Base-by-base conservation (phyloP, 1,140 invertebrate genomes). In the Monomorium pharaonis region DNA sequence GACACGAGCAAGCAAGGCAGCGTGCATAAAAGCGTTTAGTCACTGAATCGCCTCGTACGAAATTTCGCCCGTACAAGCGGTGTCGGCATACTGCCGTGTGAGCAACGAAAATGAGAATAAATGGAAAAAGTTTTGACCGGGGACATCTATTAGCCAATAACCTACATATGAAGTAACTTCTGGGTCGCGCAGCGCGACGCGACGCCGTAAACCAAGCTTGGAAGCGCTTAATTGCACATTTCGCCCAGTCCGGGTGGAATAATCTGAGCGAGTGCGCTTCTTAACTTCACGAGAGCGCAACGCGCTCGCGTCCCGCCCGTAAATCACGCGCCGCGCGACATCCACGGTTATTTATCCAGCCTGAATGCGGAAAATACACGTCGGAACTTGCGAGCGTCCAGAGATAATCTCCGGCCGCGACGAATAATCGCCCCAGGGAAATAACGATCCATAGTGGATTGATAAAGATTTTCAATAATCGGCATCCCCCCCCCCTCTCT, bases 91-190 rank as follows among this genome's bases (percentile, higher is more conserved):
- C 14, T 14, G 27, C 44, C 63, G 9, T 33, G 63, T 62, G 58
- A 33, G 67, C 54, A 67, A 33, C 72, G 58, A 33, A 58, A 86
- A 88, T 90, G 89, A 86, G 62, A 90, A 90, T 85, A 78, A 60
- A 90, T 90, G 89, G 86, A 90, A 90, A 90, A 90, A 90, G 89
- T 90, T 89, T 56, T 56, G n/a, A n/a, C 37, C 21, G 51, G 27
- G 72, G 33, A 63, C 76, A 74, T 88, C 63, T 88, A 90, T 90
- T 90, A 90, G 54, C 86, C 86, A 77, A 80, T 90, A 90, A 90
- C 86, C 89, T 88, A 90, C 89, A 90, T 88, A 74, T 80, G 89
- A 85, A 81, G 67, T 60, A 90, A 90, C 80, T 90, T 90, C 21
- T 16, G 69, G 42, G 49, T 54, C 14, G 85, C 76, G 30, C 86